Conservation (phyloP, 2,797 vertebrate species). For the Psittacula derbiana region DNA sequence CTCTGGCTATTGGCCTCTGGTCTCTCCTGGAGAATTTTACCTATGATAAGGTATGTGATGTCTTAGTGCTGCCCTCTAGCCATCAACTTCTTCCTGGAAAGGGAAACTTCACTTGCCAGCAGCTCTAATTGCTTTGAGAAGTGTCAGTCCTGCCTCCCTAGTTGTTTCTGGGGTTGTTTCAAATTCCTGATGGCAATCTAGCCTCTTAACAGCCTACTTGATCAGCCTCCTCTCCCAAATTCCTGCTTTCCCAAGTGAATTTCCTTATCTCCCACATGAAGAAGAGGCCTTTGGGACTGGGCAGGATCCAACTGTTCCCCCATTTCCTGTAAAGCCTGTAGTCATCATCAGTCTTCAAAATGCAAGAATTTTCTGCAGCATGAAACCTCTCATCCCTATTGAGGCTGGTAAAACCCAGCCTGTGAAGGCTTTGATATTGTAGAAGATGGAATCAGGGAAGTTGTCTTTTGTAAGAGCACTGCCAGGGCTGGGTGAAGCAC, state of each 20-base stretch:
- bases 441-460: not conserved
- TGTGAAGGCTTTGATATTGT: not conserved
- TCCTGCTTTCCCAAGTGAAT: not conserved
- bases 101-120: not conserved
- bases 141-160: not conserved
- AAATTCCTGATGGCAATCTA: not conserved
- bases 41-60: not conserved
- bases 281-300: not conserved
- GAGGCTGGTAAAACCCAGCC: not conserved
- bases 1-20: not conserved
- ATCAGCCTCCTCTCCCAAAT: not conserved
- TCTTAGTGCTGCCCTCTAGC: not conserved
- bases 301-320: not conserved
- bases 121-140: not conserved
- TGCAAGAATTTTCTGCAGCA: not conserved
- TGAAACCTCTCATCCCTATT: not conserved
- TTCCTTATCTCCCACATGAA: not conserved
- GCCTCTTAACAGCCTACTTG: not conserved
- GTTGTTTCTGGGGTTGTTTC: not conserved
- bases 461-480: not conserved
- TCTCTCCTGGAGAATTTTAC: not conserved
- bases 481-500: not conserved
- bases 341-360: not conserved
- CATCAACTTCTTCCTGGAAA: not conserved
- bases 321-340: rapidly evolving